phyloP scores from a whole-genome alignment of 1,140 invertebrate species.

The Aphaenogaster rudis region DNA sequence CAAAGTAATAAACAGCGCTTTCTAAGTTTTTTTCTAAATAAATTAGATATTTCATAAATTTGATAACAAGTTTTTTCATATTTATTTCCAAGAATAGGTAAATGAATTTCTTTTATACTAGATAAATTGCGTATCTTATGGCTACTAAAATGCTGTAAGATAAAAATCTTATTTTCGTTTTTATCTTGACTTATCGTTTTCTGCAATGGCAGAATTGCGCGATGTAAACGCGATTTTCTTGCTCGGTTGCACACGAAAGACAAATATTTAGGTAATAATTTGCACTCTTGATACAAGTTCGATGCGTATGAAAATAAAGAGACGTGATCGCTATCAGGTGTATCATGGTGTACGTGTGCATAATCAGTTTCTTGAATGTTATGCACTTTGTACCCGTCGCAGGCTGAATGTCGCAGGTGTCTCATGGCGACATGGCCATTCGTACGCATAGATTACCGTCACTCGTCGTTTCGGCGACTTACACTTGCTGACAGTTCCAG shows the following conservation, averaged over 20 bases:
- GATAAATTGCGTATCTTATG: background rate
- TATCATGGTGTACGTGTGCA: background rate
- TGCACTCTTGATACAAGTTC: background rate
- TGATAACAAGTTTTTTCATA: background rate
- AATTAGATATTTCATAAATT: background rate
- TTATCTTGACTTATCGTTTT: constrained; percentile 7
- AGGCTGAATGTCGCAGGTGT: constrained; percentile 65
- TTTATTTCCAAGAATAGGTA: background rate
- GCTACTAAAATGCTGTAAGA: background rate
- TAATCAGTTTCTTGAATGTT: constrained; percentile 20
- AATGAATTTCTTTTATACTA: background rate
- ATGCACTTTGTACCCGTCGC: background rate
- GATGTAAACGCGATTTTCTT: background rate
- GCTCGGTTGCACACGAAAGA: background rate
- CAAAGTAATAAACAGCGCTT: background rate
- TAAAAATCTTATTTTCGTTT: background rate
- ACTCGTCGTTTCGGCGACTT: constrained; percentile 47
- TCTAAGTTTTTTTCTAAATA: background rate
- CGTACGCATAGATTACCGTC: constrained; percentile 76
- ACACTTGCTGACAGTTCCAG: constrained; percentile 56
- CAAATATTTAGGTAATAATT: constrained; percentile 8
- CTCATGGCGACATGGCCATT: constrained; percentile 10
- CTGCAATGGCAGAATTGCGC: background rate
- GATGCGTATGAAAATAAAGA: background rate
- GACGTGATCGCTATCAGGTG: background rate